Base-by-base conservation (phyloP, 2,888 invertebrate genomes). In the Drepanosiphum platanoidis region DNA sequence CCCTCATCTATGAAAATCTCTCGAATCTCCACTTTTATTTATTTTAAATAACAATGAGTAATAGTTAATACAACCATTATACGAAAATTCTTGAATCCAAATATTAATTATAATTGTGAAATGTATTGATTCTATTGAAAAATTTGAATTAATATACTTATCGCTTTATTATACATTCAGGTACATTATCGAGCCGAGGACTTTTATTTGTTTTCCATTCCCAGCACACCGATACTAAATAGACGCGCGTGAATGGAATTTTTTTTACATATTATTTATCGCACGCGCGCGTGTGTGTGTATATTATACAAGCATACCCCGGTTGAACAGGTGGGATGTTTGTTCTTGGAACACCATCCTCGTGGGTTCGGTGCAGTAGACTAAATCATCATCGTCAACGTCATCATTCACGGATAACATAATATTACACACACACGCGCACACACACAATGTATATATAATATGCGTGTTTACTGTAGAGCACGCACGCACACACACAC, bases 301-400 rank as follows among this genome's bases (percentile, higher is more conserved):
- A 30, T 42, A 68, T 34, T 30, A 75, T n/a, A 32, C n/a, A 11
- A 34, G 13, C 7, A 4, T 64, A 80, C 34, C 46, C 68, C n/a
- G n/a, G 22, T 15, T 32, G 42, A 82, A 82, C 74, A 82, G 82
- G 82, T 82, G 82, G 72, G 72, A 82, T 82, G 74, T 82, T 82
- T 82, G 82, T 82, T 82, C 82, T 64, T 8, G 74, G 82, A 74
- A 82, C 46, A 72, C 81, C 64, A 27, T 80, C 79, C 68, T 68
- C 68, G n/a, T 68, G 46, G 34, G 68, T 52, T 32, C 30, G 64
- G 36, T 39, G 46, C 13, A 39, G n/a, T n/a, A 11, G 27, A 46
- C 46, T n/a, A n/a, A n/a, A n/a, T n/a, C n/a, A n/a, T n/a, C n/a
- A n/a, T n/a, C n/a, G 30, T 64, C 77, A 11, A 27, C 78, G 13